phyloP scores from a whole-genome alignment of 1,140 invertebrate species.

The Lucilia cuprina region DNA sequence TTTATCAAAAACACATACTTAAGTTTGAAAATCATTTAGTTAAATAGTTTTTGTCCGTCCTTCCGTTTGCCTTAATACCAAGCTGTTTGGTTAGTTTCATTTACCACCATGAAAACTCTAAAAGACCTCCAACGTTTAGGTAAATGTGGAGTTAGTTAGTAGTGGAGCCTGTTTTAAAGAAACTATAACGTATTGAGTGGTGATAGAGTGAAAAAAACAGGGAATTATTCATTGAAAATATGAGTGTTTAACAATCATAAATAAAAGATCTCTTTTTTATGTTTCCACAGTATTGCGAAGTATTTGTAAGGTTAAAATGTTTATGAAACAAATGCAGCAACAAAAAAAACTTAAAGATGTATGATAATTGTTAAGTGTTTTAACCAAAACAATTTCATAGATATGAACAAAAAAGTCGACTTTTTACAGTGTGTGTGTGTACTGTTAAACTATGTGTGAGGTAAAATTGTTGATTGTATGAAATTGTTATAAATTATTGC shows the following conservation, averaged over 20 bases:
- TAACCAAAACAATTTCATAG: not conserved
- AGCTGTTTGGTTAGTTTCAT: too few relatives aligned
- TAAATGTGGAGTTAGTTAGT: not conserved
- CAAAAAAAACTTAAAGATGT: not conserved
- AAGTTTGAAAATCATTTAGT: not conserved
- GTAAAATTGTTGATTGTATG: constrained; percentile 3
- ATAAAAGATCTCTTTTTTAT: not conserved
- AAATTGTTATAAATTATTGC: constrained; percentile 3
- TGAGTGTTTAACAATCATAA: constrained; percentile 2
- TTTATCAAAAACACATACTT: constrained; percentile 11
- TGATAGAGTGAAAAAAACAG: not conserved
- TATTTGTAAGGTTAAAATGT: too few relatives aligned
- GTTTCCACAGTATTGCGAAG: not conserved
- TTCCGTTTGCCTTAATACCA: not conserved
- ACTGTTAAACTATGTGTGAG: not conserved
- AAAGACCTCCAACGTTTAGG: not conserved
- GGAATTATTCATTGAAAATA: constrained; percentile 12
- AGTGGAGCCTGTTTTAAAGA: not conserved
- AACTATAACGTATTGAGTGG: not conserved
- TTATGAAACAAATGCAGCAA: not conserved
- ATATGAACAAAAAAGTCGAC: not conserved
- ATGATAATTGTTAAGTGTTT: constrained; percentile 3
- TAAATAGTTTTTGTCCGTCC: not conserved
- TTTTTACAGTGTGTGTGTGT: not conserved
- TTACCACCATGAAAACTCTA: not conserved